Evolutionary conservation across 1,140 invertebrate genomes (phyloP).

Genomic region (Rhyzopertha dominica): DNA sequence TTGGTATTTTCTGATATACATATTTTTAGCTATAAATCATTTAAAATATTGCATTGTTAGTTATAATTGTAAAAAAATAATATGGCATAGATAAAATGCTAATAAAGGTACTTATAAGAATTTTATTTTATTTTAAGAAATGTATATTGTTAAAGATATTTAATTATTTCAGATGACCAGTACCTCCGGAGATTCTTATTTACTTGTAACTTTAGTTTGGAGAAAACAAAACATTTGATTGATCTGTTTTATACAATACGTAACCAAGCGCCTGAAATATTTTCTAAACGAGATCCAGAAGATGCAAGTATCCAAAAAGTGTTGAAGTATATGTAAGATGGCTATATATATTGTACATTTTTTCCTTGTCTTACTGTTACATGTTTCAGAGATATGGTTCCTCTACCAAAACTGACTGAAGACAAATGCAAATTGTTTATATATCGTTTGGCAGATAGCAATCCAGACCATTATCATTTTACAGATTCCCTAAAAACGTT

Average conservation of each 20-base stretch:
- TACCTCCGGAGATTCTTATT: slow-evolving; percentile 51
- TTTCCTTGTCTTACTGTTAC: no score
- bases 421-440: slow-evolving; percentile 46
- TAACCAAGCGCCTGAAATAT: slow-evolving; percentile 58
- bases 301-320: slow-evolving; percentile 51
- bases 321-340: slow-evolving; percentile 53
- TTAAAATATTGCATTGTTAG: slow-evolving; percentile 7
- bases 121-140: slow-evolving; percentile 1
- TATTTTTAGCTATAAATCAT: no score
- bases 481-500: slow-evolving; percentile 62
- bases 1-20: no score
- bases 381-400: slow-evolving; percentile 57
- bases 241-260: slow-evolving; percentile 60
- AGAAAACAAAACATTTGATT: slow-evolving; percentile 56
- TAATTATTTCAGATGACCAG: slow-evolving; percentile 49
- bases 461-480: slow-evolving; percentile 60
- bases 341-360: slow-evolving; percentile 15
- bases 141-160: slow-evolving; percentile 4
- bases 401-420: slow-evolving; percentile 48
- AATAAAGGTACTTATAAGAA: neutral
- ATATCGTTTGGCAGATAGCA: slow-evolving; percentile 56
- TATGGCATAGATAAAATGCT: neutral
- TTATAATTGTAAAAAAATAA: neutral
- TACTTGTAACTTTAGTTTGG: slow-evolving; percentile 50
- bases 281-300: slow-evolving; percentile 56